phyloP scores from a whole-genome alignment of 2,888 invertebrate species.

The Dolomedes plantarius region DNA sequence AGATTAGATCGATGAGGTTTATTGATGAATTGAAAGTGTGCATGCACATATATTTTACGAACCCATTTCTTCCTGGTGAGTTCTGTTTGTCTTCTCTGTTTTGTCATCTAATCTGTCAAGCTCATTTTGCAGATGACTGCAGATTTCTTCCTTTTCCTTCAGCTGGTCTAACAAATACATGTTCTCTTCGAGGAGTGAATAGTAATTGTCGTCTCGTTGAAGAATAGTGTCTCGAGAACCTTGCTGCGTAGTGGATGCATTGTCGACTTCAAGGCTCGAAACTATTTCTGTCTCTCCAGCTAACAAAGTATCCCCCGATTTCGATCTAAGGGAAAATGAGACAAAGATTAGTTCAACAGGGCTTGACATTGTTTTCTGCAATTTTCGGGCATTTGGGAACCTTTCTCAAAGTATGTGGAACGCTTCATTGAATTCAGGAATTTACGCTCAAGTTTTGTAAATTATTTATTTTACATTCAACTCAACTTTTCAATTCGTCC shows the following conservation, averaged over 20 bases:
- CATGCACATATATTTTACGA: too few species aligned
- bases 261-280: conserved; percentile 16
- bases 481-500: too few species aligned
- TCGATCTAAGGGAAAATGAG: conserved; percentile 32
- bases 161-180: conserved; percentile 78
- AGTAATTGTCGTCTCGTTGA: conserved; percentile 78
- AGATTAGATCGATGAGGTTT: too few species aligned
- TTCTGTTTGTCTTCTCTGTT: conserved; percentile 74
- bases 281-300: conserved; percentile 39
- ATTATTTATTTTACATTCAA: too few species aligned
- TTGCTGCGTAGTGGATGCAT: background rate
- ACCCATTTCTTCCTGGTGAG: conserved; percentile 74
- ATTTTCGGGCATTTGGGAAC: too few species aligned
- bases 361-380: too few species aligned
- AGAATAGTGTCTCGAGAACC: conserved; percentile 27
- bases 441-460: too few species aligned
- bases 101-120: conserved; percentile 76
- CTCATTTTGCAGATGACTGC: conserved; percentile 76
- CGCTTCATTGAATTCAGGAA: too few species aligned
- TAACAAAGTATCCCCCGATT: conserved; percentile 56
- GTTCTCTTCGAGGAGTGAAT: conserved; percentile 79
- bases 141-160: conserved; percentile 78
- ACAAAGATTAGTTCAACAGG: too few species aligned
- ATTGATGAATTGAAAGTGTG: too few species aligned
- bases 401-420: too few species aligned